Evolutionary conservation across 2,113 vertebrate genomes (phyloP).

Genomic region (Tautogolabrus adspersus): DNA sequence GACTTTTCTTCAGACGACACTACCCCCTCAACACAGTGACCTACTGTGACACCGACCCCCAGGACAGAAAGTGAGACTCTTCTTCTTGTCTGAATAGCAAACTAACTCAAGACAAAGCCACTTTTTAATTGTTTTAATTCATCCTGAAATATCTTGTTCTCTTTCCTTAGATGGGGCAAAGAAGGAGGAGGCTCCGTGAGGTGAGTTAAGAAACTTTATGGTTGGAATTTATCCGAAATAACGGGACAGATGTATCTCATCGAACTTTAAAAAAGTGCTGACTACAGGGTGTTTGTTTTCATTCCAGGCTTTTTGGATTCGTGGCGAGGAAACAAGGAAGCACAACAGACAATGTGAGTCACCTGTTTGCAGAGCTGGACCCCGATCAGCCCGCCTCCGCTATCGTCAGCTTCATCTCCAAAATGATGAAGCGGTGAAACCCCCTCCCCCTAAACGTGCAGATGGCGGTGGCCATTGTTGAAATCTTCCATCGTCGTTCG

Average conservation of each 20-base stretch:
- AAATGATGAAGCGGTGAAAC: conserved; percentile 95
- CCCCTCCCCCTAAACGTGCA: not conserved
- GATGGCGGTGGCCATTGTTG: conserved; percentile 41
- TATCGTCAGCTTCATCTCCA: conserved; percentile 95
- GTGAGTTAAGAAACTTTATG: conserved; percentile 73
- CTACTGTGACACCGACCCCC: conserved; percentile 93
- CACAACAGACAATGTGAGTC: conserved; percentile 97
- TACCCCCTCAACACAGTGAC: conserved; percentile 95
- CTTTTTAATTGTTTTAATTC: not conserved
- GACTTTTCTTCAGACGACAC: conserved; percentile 96
- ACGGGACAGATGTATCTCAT: no score
- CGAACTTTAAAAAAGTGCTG: no score
- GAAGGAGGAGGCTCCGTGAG: conserved; percentile 84
- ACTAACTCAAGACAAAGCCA: not conserved
- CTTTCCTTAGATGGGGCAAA: conserved; percentile 85
- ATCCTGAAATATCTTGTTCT: not conserved
- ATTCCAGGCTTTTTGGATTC: conserved; percentile 92
- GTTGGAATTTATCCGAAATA: no score
- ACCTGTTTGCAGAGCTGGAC: conserved; percentile 97
- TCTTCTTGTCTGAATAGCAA: not conserved
- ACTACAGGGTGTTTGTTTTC: not conserved
- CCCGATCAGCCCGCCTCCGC: conserved; percentile 92
- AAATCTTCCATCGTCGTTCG: conserved; percentile 53
- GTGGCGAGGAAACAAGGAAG: conserved; percentile 98
- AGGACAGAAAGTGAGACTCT: conserved; percentile 93